A percentile compares a stretch with the other conserved stretches of the same genome.
These are phyloP conservation scores for Perithous albicinctus DNA, from an alignment of 2,888 invertebrate species.

Conservation along the genomic window DNA sequence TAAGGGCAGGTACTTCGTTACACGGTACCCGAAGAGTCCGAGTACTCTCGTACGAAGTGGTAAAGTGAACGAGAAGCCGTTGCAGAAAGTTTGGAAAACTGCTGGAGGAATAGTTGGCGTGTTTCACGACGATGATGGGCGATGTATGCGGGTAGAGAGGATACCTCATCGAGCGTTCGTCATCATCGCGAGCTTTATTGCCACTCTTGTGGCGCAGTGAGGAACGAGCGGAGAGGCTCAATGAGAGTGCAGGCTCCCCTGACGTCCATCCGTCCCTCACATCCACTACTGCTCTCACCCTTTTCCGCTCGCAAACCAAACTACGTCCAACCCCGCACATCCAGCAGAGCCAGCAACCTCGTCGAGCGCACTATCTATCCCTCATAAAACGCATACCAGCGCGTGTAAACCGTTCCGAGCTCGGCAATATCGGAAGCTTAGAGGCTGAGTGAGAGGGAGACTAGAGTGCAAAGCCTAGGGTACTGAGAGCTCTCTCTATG, in stretches of 20 bases:
- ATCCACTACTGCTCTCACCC: conserved; percentile 20
- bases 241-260: conserved; percentile 63
- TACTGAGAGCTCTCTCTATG: conserved; percentile 56
- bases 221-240: conserved; percentile 60
- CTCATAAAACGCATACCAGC: conserved; percentile 77
- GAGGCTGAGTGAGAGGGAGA: conserved; percentile 35
- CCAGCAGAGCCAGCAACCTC: conserved; percentile 35
- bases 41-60: conserved; percentile 23
- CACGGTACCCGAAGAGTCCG: not conserved
- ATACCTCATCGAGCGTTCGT: conserved; percentile 55
- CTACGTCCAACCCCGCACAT: not conserved
- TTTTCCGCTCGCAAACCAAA: not conserved
- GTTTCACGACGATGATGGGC: conserved; percentile 31
- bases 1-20: conserved; percentile 14
- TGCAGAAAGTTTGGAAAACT: conserved; percentile 24
- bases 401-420: conserved; percentile 69
- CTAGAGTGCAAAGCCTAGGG: conserved; percentile 47
- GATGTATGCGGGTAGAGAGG: conserved; percentile 1
- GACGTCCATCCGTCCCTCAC: conserved; percentile 26
- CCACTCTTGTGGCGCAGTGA: conserved; percentile 59
- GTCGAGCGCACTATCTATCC: conserved; percentile 63
- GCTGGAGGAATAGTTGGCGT: conserved; percentile 37
- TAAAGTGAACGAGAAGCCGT: not conserved
- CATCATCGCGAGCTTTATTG: conserved; percentile 66
- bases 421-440: conserved; percentile 76